Evolutionary conservation across 2,888 invertebrate species (phyloP).

Genomic region (Scrobipalpa atriplicella): DNA sequence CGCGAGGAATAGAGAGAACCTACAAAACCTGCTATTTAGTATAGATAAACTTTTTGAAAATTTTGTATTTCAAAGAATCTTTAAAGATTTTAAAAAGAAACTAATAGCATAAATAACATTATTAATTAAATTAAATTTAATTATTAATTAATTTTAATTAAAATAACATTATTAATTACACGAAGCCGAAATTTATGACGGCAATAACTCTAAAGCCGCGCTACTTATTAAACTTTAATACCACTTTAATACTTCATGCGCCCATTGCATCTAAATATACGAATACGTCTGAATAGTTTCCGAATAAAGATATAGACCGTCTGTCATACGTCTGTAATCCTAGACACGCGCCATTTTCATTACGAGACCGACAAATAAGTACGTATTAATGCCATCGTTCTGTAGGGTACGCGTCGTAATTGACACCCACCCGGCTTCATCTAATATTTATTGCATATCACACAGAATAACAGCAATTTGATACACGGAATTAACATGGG

Average conservation of each 20-base stretch:
- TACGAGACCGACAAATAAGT: constrained; percentile 72
- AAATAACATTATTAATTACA: constrained; percentile 38
- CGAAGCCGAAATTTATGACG: constrained; percentile 60
- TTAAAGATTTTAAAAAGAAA: no score
- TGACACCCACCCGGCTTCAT: constrained; percentile 63
- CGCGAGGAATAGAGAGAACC: no score
- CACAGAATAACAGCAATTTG: constrained; percentile 67
- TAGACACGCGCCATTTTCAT: constrained; percentile 74
- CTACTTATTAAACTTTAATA: constrained; percentile 63
- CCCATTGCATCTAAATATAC: constrained; percentile 30
- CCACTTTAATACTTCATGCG: constrained; percentile 50
- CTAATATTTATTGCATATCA: constrained; percentile 75
- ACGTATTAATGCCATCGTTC: constrained; percentile 68
- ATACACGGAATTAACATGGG: constrained; percentile 66
- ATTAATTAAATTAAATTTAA: constrained; percentile 63
- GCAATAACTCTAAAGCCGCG: constrained; percentile 61
- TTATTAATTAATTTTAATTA: not conserved
- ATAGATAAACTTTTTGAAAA: no score
- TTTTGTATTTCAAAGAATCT: no score
- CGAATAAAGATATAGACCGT: constrained; percentile 39
- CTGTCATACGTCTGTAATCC: constrained; percentile 63
- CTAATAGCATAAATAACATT: constrained; percentile 45
- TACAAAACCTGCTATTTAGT: no score
- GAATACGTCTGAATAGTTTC: not conserved
- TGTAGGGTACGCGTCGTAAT: constrained; percentile 57